phyloP scores from a whole-genome alignment of 2,113 vertebrate species.

The Trogon surrucura region DNA sequence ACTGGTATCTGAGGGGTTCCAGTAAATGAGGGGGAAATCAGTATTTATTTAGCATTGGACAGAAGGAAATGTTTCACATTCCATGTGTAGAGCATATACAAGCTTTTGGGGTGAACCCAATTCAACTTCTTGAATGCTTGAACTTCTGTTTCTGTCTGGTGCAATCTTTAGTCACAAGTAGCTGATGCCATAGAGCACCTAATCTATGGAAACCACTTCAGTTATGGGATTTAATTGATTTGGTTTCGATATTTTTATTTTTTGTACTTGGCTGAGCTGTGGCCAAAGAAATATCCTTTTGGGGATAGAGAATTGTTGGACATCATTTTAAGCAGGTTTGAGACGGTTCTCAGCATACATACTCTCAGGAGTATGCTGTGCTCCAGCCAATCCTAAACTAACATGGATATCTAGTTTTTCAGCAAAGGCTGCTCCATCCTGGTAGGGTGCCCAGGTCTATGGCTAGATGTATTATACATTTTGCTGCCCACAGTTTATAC shows the following conservation, averaged over 20 bases:
- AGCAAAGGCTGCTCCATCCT: background rate
- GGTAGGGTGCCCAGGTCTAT: background rate
- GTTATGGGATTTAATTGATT: background rate
- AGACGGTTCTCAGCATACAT: background rate
- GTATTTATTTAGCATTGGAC: background rate
- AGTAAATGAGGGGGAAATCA: background rate
- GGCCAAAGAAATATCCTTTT: background rate
- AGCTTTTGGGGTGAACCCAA: background rate
- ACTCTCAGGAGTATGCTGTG: background rate
- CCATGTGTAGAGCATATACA: background rate
- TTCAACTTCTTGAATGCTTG: background rate
- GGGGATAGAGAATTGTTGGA: background rate
- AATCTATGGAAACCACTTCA: background rate
- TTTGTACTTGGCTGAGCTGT: background rate
- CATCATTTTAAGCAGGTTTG: background rate
- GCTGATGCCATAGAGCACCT: background rate
- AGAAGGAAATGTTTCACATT: background rate
- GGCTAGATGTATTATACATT: background rate
- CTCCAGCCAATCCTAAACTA: background rate
- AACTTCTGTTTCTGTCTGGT: background rate
- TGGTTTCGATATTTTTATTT: background rate
- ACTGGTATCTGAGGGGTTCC: background rate
- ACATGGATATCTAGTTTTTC: background rate
- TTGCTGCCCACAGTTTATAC: background rate
- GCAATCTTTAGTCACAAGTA: background rate